These are phyloP conservation scores for Larimichthys crocea DNA, from an alignment of 2,113 vertebrate genomes.

Conservation along the genomic window DNA sequence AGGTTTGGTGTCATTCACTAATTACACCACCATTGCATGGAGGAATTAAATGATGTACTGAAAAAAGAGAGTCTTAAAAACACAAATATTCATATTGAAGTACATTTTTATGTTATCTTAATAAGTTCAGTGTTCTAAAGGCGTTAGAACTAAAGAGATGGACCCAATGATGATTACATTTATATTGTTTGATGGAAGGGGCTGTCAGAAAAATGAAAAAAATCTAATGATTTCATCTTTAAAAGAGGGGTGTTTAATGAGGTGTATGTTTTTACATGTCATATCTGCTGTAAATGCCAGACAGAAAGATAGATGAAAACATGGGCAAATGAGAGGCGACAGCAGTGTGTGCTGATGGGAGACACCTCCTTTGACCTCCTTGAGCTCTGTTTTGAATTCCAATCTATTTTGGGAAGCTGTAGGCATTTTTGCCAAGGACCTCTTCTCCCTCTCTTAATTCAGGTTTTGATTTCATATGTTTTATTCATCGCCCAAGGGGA, in stretches of 20 bases:
- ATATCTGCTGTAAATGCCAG: constrained; percentile 38
- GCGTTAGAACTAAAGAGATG: background rate
- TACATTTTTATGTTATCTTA: background rate
- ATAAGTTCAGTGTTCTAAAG: background rate
- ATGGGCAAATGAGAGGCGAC: constrained; percentile 58
- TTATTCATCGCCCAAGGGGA: constrained; percentile 29
- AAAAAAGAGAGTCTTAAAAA: background rate
- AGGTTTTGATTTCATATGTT: constrained; percentile 44
- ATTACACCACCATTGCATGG: constrained; percentile 13
- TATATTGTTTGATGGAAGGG: constrained; percentile 2
- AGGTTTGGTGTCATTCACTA: background rate
- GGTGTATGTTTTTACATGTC: constrained; percentile 39
- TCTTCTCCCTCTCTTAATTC: constrained; percentile 32
- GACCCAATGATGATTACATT: background rate
- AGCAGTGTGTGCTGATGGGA: constrained; percentile 57
- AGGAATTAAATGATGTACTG: background rate
- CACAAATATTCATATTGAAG: background rate
- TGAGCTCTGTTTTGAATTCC: constrained; percentile 56
- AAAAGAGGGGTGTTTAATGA: constrained; percentile 39
- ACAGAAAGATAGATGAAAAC: constrained; percentile 58
- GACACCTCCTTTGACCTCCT: constrained; percentile 67
- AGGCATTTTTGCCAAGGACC: constrained; percentile 21
- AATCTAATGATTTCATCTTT: background rate
- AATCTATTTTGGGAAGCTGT: constrained; percentile 46
- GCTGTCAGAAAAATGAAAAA: constrained; percentile 12